Conservation (phyloP, 2,888 invertebrate species). For the Odontocolon sp. region DNA sequence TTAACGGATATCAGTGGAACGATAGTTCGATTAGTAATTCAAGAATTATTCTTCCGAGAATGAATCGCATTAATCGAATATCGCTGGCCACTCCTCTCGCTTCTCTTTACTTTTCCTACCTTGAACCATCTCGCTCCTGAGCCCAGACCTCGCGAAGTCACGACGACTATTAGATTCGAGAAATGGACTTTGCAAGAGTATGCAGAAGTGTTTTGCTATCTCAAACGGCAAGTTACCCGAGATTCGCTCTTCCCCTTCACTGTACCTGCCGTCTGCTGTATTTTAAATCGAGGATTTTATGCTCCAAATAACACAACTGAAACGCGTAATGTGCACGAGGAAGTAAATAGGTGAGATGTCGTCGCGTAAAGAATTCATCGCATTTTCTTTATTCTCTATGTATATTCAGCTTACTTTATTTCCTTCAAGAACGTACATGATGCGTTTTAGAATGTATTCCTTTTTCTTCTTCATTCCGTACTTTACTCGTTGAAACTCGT, state of each 20-base stretch:
- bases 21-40: slow-evolving; percentile 70
- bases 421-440: not conserved
- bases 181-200: not conserved
- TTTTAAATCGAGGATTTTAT: no score
- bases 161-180: not conserved
- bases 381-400: not conserved
- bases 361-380: not conserved
- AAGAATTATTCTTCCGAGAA: slow-evolving; percentile 71
- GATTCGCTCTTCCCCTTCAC: not conserved
- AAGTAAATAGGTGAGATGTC: no score
- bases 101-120: not conserved
- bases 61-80: slow-evolving; percentile 71
- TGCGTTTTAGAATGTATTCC: slow-evolving; percentile 8
- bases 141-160: not conserved
- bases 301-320: no score
- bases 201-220: not conserved
- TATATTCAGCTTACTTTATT: not conserved
- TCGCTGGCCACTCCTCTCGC: slow-evolving; percentile 35
- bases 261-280: no score
- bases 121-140: not conserved
- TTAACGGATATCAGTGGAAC: slow-evolving; percentile 61
- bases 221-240: not conserved
- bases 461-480: not conserved
- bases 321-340: no score
- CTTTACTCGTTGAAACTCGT: slow-evolving; percentile 1